phyloP scores from a whole-genome alignment of 2,113 vertebrate species.

The Cacatua alba region DNA sequence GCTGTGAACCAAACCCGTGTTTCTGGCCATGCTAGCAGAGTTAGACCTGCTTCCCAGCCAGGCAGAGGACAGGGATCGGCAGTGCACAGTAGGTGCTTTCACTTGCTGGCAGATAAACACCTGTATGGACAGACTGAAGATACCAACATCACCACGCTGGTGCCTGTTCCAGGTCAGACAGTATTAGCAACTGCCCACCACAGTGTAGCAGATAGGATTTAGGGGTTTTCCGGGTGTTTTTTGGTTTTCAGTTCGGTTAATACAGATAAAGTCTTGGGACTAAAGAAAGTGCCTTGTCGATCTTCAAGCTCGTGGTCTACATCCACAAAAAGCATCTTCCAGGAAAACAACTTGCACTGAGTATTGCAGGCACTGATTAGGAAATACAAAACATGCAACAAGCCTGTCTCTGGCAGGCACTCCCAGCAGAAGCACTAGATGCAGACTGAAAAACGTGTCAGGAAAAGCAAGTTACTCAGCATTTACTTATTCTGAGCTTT shows the following conservation, averaged over 20 bases:
- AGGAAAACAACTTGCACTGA: background rate
- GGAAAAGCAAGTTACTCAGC: background rate
- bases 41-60: background rate
- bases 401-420: background rate
- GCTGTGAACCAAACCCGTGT: background rate
- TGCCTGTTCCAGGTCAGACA: background rate
- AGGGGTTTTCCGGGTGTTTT: accelerated
- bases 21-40: background rate
- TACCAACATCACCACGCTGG: background rate
- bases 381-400: background rate
- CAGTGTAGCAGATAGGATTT: background rate
- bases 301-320: background rate
- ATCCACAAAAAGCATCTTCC: background rate
- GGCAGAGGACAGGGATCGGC: background rate
- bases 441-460: background rate
- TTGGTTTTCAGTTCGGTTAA: background rate
- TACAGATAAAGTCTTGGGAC: background rate
- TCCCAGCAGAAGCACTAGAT: background rate
- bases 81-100: background rate
- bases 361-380: background rate
- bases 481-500: background rate
- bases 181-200: background rate
- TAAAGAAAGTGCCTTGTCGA: background rate
- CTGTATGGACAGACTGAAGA: background rate
- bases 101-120: background rate